Percentiles rank a stretch among this genome's conserved stretches.
Evolutionary conservation across 1,140 invertebrate genomes (phyloP).

Genomic region (Trachymyrmex septentrionalis): DNA sequence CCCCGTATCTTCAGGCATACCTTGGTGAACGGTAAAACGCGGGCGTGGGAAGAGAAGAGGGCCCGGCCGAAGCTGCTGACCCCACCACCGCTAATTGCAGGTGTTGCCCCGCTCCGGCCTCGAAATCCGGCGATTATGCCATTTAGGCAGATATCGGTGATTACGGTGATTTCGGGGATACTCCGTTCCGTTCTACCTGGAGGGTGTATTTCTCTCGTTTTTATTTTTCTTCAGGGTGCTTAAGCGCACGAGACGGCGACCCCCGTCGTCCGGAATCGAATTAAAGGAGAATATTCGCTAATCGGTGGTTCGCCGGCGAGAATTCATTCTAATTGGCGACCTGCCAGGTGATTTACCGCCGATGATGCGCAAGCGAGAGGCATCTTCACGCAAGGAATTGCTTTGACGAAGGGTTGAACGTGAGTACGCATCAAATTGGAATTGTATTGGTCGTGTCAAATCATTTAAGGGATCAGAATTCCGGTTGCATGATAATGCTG

Average conservation of each 20-base stretch:
- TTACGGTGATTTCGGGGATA: conserved; percentile 64
- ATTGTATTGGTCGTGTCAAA: neutral
- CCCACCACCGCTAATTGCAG: conserved; percentile 74
- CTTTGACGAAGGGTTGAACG: conserved; percentile 19
- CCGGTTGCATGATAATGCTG: neutral
- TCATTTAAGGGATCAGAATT: neutral
- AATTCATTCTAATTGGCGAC: conserved; percentile 59
- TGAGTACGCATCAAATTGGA: conserved; percentile 5
- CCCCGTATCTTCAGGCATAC: conserved; percentile 29
- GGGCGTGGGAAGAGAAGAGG: conserved; percentile 74
- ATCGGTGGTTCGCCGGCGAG: conserved; percentile 51
- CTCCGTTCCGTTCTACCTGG: conserved; percentile 4
- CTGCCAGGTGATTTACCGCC: conserved; percentile 51
- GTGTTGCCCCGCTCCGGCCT: conserved; percentile 60
- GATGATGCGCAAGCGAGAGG: conserved; percentile 26
- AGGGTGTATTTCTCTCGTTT: conserved; percentile 26
- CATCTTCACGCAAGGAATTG: neutral
- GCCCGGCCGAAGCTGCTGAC: conserved; percentile 57
- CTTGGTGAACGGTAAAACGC: conserved; percentile 51
- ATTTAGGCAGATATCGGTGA: conserved; percentile 78
- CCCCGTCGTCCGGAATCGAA: conserved; percentile 38
- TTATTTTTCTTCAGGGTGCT: conserved; percentile 37
- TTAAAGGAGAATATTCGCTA: conserved; percentile 57
- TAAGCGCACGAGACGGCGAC: conserved; percentile 63
- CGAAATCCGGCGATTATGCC: conserved; percentile 76